These are phyloP conservation scores for Polylopha cassiicola DNA, from an alignment of 2,888 invertebrate species.

Conservation along the genomic window DNA sequence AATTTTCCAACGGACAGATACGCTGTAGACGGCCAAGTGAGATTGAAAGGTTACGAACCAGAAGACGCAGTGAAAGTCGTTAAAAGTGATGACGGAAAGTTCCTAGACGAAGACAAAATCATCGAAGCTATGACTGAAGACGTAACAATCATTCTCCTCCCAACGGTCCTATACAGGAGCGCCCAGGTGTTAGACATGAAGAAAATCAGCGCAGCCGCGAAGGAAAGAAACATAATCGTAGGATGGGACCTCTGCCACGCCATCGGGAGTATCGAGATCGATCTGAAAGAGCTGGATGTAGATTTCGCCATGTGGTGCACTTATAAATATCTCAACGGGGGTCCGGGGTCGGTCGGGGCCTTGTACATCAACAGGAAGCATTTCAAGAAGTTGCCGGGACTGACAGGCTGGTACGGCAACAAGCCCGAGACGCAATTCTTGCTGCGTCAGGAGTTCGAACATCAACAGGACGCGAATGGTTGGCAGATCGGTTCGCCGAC, in stretches of 20 bases:
- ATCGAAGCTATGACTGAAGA: constrained; percentile 60
- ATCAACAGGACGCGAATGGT: constrained; percentile 52
- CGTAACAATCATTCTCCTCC: constrained; percentile 49
- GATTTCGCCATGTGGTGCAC: constrained; percentile 69
- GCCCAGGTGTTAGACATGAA: constrained; percentile 59
- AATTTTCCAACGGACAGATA: constrained; percentile 65
- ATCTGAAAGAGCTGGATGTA: constrained; percentile 50
- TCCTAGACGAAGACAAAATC: constrained; percentile 51
- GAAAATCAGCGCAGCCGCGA: constrained; percentile 50
- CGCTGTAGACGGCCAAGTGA: constrained; percentile 60
- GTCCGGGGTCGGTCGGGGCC: constrained; percentile 53
- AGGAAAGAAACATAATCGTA: constrained; percentile 45
- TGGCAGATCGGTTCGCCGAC: constrained; percentile 59
- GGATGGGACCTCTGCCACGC: constrained; percentile 66
- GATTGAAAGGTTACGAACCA: constrained; percentile 51
- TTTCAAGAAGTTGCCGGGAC: constrained; percentile 48
- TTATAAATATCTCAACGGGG: constrained; percentile 64
- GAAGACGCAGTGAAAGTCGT: constrained; percentile 58
- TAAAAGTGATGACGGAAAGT: constrained; percentile 35
- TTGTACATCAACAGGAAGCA: constrained; percentile 59
- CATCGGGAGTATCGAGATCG: constrained; percentile 50
- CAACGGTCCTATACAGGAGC: constrained; percentile 54
- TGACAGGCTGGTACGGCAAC: constrained; percentile 62
- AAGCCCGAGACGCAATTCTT: constrained; percentile 51
- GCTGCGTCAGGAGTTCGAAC: constrained; percentile 55